phyloP scores from a whole-genome alignment of 1,140 invertebrate genomes.

The Asbolus verrucosus region DNA sequence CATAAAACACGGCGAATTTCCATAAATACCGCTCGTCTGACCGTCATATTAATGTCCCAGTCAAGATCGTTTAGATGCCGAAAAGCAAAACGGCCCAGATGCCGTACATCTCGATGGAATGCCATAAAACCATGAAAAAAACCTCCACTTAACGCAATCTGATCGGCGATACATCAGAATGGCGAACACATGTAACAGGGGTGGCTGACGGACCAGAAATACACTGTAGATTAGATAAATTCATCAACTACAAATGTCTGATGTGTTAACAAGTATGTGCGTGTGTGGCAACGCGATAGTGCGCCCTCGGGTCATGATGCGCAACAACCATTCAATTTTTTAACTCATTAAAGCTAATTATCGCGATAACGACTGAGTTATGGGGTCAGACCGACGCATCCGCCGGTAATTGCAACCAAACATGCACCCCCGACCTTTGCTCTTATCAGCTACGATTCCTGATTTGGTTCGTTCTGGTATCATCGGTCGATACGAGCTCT shows the following conservation, averaged over 20 bases:
- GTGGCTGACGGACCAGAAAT: neutral
- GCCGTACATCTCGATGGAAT: neutral
- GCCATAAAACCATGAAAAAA: neutral
- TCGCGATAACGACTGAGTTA: conserved; percentile 27
- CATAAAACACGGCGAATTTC: neutral
- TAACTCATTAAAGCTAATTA: conserved; percentile 36
- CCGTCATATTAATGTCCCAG: neutral
- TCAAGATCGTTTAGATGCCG: neutral
- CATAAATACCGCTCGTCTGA: neutral
- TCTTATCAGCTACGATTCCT: neutral
- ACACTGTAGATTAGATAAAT: conserved; percentile 14
- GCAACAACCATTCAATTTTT: conserved; percentile 39
- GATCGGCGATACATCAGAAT: conserved; percentile 9
- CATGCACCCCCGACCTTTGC: conserved; percentile 26
- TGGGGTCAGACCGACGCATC: conserved; percentile 30
- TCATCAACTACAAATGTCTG: conserved; percentile 19
- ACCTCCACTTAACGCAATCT: conserved; percentile 11
- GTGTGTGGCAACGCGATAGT: neutral
- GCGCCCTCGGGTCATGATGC: conserved; percentile 11
- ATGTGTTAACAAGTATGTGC: conserved; percentile 30
- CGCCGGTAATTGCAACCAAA: conserved; percentile 35
- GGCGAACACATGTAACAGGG: conserved; percentile 1
- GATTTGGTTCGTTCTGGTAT: neutral
- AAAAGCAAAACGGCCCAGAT: neutral
- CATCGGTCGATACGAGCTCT: neutral